Conservation (phyloP, 2,888 invertebrate species). For the Electrophaes corylata region DNA sequence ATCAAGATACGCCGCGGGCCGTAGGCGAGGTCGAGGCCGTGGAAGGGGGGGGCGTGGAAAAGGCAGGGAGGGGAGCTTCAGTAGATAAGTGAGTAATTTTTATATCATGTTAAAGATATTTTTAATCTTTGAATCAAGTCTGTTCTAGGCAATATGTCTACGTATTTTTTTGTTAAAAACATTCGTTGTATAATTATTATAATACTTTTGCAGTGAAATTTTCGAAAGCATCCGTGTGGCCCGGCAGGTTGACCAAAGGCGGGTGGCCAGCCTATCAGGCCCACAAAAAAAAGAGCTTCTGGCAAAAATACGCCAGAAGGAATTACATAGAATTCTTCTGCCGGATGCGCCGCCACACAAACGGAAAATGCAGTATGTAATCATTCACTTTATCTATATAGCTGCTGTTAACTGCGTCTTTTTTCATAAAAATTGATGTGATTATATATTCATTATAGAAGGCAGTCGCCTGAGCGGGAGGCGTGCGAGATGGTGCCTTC, state of each 20-base stretch:
- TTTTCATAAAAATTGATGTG: background rate
- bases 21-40: background rate
- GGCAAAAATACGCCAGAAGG: background rate
- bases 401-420: background rate
- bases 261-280: background rate
- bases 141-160: background rate
- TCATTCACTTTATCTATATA: too few species aligned
- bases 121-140: background rate
- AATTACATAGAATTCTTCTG: background rate
- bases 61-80: background rate
- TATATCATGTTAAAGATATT: background rate
- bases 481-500: background rate
- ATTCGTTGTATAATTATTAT: background rate
- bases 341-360: background rate
- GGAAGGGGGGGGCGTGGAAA: background rate
- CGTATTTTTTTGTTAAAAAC: background rate
- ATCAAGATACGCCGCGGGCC: background rate
- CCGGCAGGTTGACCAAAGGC: background rate
- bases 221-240: background rate
- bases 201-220: background rate
- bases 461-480: background rate
- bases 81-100: background rate
- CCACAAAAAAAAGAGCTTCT: background rate
- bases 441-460: background rate
- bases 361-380: slow-evolving; percentile 2